Percentiles rank a stretch among this genome's conserved stretches.
Conservation (phyloP, 2,113 vertebrate species). For the Nothobranchius furzeri region DNA sequence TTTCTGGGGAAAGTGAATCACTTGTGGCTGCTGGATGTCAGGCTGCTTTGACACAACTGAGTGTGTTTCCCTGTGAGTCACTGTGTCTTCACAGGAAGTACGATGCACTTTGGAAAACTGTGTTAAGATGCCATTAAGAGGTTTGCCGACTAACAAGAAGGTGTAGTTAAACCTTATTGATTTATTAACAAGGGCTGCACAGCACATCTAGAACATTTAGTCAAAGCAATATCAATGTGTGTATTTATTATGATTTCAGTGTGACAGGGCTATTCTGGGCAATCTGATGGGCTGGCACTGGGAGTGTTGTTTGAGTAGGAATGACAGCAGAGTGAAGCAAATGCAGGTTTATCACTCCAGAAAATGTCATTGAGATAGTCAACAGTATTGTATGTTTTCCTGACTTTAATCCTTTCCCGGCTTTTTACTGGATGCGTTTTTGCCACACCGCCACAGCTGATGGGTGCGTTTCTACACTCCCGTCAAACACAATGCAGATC, state of each 20-base stretch:
- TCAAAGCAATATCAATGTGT: too few species aligned
- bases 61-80: slow-evolving; percentile 54
- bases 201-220: not conserved
- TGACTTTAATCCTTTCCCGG: too few species aligned
- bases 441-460: too few species aligned
- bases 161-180: slow-evolving; percentile 17
- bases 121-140: slow-evolving; percentile 22
- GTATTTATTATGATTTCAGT: too few species aligned
- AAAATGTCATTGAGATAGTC: too few species aligned
- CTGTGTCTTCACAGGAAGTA: slow-evolving; percentile 29
- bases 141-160: slow-evolving; percentile 33
- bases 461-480: not conserved
- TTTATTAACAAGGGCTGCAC: not conserved
- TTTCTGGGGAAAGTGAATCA: slow-evolving; percentile 61
- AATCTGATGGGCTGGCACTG: too few species aligned
- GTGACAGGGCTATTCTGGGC: too few species aligned
- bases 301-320: too few species aligned
- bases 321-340: too few species aligned
- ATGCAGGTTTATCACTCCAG: too few species aligned
- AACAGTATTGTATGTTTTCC: too few species aligned
- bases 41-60: slow-evolving; percentile 38
- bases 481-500: not conserved
- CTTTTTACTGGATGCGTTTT: too few species aligned
- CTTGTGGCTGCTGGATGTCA: slow-evolving; percentile 48
- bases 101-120: slow-evolving; percentile 11